Conservation (phyloP, 2,113 vertebrate genomes). For the Lepus europaeus region DNA sequence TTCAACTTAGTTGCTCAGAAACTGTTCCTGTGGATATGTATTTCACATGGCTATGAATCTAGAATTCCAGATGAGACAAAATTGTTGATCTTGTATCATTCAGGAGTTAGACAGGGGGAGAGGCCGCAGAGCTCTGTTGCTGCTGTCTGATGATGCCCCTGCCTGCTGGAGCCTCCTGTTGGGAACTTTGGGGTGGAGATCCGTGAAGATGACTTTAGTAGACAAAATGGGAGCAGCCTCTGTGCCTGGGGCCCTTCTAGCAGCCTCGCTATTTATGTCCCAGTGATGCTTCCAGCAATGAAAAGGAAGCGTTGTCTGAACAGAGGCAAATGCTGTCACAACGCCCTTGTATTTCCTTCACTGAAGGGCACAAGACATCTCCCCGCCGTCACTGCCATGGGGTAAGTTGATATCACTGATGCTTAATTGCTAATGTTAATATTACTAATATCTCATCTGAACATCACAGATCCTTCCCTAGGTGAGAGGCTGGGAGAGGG, state of each 20-base stretch:
- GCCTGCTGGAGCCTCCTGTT: background rate
- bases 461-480: background rate
- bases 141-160: background rate
- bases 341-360: background rate
- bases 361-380: background rate
- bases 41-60: slow-evolving; percentile 25
- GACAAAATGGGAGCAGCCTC: background rate
- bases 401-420: background rate
- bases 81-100: background rate
- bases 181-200: background rate
- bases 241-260: background rate
- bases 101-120: background rate
- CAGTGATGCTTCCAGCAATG: background rate
- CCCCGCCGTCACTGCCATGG: background rate
- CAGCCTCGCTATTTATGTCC: background rate
- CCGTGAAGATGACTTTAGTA: background rate
- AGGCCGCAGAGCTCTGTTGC: background rate
- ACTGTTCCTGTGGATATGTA: background rate
- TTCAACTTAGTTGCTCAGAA: slow-evolving; percentile 28
- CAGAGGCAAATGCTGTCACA: background rate
- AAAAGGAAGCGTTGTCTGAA: background rate
- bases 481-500: background rate
- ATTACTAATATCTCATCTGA: background rate
- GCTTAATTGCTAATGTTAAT: background rate
- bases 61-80: slow-evolving; percentile 36